Percentiles rank a stretch among this genome's conserved stretches.
These are phyloP conservation scores for Julus scandinavius DNA, from an alignment of 2,888 invertebrate genomes.

Conservation along the genomic window DNA sequence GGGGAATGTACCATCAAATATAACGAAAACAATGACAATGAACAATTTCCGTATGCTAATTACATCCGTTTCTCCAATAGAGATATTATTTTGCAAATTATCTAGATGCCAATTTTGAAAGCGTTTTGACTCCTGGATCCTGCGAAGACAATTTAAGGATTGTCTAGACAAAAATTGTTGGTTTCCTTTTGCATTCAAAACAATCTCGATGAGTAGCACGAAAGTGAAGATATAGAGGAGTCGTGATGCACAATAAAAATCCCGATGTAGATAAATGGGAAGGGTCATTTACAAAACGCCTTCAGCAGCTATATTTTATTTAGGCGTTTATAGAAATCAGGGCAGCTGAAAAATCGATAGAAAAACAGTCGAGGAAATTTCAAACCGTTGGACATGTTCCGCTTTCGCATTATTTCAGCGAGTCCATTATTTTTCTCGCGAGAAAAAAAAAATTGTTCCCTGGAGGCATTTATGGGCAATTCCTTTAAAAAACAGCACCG, in stretches of 20 bases:
- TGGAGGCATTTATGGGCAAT: background rate
- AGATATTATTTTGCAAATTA: background rate
- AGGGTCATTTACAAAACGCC: slow-evolving; percentile 17
- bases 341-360: slow-evolving; percentile 6
- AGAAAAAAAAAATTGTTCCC: background rate
- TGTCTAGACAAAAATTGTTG: background rate
- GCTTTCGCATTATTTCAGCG: background rate
- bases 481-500: background rate
- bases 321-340: slow-evolving; percentile 11
- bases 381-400: slow-evolving; percentile 6
- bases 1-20: too few species aligned
- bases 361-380: background rate
- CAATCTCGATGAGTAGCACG: background rate
- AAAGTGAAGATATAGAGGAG: background rate
- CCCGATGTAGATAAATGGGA: background rate
- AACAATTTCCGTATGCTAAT: too few species aligned
- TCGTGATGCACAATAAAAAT: background rate
- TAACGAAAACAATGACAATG: too few species aligned
- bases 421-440: slow-evolving; percentile 11
- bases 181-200: background rate
- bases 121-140: background rate
- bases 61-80: background rate
- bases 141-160: background rate
- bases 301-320: background rate
- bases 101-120: background rate